These are phyloP conservation scores for Diaperis boleti DNA, from an alignment of 2,888 invertebrate genomes.

Conservation along the genomic window DNA sequence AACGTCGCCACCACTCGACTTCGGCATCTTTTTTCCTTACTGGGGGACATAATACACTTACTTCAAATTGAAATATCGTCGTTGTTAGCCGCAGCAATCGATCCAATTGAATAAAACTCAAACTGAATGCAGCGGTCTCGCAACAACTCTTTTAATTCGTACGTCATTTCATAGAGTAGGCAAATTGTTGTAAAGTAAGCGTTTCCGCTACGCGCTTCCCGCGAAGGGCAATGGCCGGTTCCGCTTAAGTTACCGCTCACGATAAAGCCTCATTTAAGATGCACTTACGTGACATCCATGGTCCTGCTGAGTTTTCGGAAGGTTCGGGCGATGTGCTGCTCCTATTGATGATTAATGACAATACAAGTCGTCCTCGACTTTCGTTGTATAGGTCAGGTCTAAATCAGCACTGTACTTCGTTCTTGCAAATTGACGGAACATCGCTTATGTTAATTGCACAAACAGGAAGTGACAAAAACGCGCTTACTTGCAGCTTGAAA, in stretches of 20 bases:
- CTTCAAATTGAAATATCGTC: conserved; percentile 21
- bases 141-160: conserved; percentile 43
- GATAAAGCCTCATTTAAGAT: conserved; percentile 45
- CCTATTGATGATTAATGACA: conserved; percentile 26
- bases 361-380: conserved; percentile 14
- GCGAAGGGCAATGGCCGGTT: conserved; percentile 58
- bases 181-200: conserved; percentile 61
- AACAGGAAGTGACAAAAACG: conserved; percentile 20
- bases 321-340: conserved; percentile 7
- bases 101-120: conserved; percentile 28
- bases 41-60: neutral
- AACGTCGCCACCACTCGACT: conserved; percentile 15
- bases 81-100: conserved; percentile 12
- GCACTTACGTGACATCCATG: conserved; percentile 43
- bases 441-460: conserved; percentile 23
- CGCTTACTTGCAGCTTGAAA: conserved; percentile 9
- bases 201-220: conserved; percentile 57
- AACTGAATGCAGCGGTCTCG: conserved; percentile 31
- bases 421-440: conserved; percentile 6
- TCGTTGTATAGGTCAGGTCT: conserved; percentile 32
- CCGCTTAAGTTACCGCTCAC: conserved; percentile 49
- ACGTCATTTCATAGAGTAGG: conserved; percentile 52
- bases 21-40: conserved; percentile 12
- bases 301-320: conserved; percentile 28
- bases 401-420: conserved; percentile 12